Evolutionary conservation across 2,888 invertebrate genomes (phyloP), one percentile per base, ranked within the genome.

Genomic region (Ormyrus pomaceus): DNA sequence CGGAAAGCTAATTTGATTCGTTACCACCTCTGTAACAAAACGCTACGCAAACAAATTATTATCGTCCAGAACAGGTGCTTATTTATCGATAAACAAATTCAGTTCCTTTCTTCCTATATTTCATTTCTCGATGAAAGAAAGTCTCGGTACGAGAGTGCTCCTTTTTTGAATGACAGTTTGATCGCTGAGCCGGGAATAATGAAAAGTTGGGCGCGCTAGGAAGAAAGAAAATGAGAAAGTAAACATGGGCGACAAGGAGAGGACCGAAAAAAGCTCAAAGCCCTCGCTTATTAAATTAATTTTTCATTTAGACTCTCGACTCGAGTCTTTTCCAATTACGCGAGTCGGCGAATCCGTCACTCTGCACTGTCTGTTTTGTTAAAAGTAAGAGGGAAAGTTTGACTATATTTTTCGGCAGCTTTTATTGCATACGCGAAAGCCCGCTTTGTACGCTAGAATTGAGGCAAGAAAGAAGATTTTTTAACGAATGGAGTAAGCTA

Each of bases 121-220:
- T 73, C 19, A 64, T 53, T 61, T 68, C 61, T 65, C 46, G 68
- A 55, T 62, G 55, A 72, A 66, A 72, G 51, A 73, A 50, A 74
- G 13, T n/a, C 61, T 48, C 55, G 53, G 58, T 48, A 2, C 50
- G 61, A 10, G 13, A 48, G 13, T 19, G 51, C 8, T 11, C n/a
- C 46, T 66, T 56, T 53, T 79, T 69, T 74, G 77, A 82, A 82
- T 79, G 79, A 79, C 79, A 82, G 73, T 77, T 79, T 79, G 79
- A 85, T 84, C 83, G 75, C 55, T 82, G 79, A 83, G 80, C 77
- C 76, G 82, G 50, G 77, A 82, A 83, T 85, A 84, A 85, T 83
- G 83, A 83, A 84, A 84, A 83, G 82, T 83, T 82, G 34, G 34
- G 82, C 81, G 65, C 69, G 82, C 62, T 69, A 79, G 64, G 66